These are phyloP conservation scores for Pelodiscus sinensis DNA, from an alignment of 2,113 vertebrate species.

Conservation along the genomic window DNA sequence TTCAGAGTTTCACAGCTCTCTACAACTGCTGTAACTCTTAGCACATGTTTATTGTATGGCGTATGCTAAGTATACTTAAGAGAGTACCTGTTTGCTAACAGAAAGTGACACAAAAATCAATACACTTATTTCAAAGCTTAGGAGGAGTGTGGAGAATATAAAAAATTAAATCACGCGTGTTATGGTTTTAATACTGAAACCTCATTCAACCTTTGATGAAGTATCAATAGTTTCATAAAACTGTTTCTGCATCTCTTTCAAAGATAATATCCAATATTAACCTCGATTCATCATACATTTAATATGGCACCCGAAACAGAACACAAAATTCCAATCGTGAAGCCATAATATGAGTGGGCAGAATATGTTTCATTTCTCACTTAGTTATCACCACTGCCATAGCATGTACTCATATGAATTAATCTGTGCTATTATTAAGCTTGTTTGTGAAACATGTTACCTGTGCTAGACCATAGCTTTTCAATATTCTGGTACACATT, in stretches of 20 bases:
- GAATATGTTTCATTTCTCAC: constrained; percentile 57
- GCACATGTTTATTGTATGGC: no score
- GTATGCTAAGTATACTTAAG: neutral
- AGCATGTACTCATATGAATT: constrained; percentile 36
- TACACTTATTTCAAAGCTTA: neutral
- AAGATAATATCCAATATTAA: neutral
- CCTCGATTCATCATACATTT: constrained; percentile 23
- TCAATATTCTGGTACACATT: neutral
- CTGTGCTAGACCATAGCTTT: neutral
- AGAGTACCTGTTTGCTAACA: neutral
- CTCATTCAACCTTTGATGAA: neutral
- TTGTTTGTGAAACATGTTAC: neutral
- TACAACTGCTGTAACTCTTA: neutral
- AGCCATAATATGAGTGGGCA: constrained; percentile 14
- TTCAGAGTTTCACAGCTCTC: neutral
- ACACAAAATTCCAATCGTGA: constrained; percentile 6
- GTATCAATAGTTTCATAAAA: neutral
- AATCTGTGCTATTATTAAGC: neutral
- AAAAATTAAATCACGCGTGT: neutral
- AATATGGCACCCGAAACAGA: constrained; percentile 16
- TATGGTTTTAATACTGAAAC: constrained; percentile 3
- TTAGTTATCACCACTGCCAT: constrained; percentile 35
- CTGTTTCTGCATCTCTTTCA: constrained; percentile 16
- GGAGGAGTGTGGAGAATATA: neutral
- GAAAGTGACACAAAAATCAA: neutral